Evolutionary conservation across 2,888 invertebrate genomes (phyloP).

Genomic region (Dusona sp.): DNA sequence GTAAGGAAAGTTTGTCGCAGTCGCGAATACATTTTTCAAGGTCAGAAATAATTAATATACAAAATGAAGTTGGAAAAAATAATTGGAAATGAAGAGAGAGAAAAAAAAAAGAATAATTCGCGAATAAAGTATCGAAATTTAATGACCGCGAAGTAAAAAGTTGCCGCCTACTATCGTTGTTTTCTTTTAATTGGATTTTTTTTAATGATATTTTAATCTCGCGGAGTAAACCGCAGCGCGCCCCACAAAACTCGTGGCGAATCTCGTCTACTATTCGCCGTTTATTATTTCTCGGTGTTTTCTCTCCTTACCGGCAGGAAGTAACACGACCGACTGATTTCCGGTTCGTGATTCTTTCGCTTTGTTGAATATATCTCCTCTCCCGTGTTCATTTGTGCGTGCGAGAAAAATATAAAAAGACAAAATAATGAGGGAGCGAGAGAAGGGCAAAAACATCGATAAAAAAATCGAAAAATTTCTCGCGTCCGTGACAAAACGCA

Average conservation of each 20-base stretch:
- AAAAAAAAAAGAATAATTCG: neutral
- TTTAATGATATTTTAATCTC: slow-evolving; percentile 1
- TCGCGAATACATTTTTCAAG: neutral
- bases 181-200: slow-evolving; percentile 5
- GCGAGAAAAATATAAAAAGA: neutral
- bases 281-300: slow-evolving; percentile 29
- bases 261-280: neutral
- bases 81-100: neutral
- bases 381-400: neutral
- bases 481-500: slow-evolving; percentile 41
- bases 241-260: slow-evolving; percentile 7
- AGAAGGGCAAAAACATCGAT: slow-evolving; percentile 48
- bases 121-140: neutral
- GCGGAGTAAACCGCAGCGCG: neutral
- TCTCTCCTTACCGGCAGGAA: slow-evolving; percentile 63
- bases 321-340: slow-evolving; percentile 65
- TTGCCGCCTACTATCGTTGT: neutral
- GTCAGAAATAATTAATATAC: neutral
- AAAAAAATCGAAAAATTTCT: slow-evolving; percentile 30
- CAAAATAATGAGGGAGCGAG: slow-evolving; percentile 13
- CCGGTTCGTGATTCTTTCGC: slow-evolving; percentile 66
- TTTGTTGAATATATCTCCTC: slow-evolving; percentile 44
- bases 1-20: too few species aligned
- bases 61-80: neutral
- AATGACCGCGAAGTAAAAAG: neutral